Evolutionary conservation across 2,888 invertebrate genomes (phyloP).

Genomic region (Automeris io): DNA sequence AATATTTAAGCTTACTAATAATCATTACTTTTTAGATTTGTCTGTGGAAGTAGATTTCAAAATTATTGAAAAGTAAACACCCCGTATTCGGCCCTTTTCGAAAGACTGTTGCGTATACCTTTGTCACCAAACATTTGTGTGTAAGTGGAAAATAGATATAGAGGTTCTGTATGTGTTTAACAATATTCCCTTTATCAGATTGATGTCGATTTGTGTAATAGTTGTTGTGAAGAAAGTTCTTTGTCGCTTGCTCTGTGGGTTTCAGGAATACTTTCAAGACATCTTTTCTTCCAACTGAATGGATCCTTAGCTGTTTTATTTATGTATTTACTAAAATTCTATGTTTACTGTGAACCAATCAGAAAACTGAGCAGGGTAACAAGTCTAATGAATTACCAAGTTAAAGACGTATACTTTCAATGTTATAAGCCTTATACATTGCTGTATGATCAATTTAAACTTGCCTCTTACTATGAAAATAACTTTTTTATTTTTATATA

Average conservation of each 20-base stretch:
- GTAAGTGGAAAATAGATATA: slow-evolving; percentile 44
- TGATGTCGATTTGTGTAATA: slow-evolving; percentile 47
- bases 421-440: too few species aligned
- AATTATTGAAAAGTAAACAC: slow-evolving; percentile 53
- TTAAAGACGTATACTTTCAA: too few species aligned
- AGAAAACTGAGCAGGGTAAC: too few species aligned
- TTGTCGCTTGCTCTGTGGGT: slow-evolving; percentile 34
- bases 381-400: too few species aligned
- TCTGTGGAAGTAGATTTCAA: slow-evolving; percentile 68
- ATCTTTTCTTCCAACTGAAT: too few species aligned
- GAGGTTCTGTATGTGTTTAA: slow-evolving; percentile 53
- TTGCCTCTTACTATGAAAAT: too few species aligned
- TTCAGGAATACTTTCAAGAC: neutral
- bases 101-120: slow-evolving; percentile 84
- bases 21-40: slow-evolving; percentile 54
- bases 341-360: too few species aligned
- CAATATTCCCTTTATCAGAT: slow-evolving; percentile 47
- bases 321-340: too few species aligned
- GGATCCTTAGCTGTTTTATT: too few species aligned
- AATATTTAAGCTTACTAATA: slow-evolving; percentile 51
- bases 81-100: slow-evolving; percentile 79
- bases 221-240: slow-evolving; percentile 42
- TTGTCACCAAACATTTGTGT: slow-evolving; percentile 62
- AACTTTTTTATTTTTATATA: too few species aligned
- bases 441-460: too few species aligned